Evolutionary conservation across 92 coral and sea anemone species (phyloP).

Genomic region (Paragorgia papillata): DNA sequence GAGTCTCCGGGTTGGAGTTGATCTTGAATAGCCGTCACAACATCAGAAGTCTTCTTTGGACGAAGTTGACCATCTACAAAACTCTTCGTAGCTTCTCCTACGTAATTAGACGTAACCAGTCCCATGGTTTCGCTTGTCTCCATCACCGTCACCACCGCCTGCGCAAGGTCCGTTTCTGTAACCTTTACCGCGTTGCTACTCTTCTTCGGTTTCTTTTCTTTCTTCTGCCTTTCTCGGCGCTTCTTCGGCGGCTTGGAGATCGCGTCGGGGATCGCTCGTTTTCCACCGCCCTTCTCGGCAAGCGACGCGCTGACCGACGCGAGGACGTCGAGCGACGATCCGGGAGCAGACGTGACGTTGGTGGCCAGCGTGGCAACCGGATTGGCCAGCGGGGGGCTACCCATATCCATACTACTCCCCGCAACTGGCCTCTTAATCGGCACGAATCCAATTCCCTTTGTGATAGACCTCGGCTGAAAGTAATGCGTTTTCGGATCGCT

Average conservation of each 20-base stretch:
- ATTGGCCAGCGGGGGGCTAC: not conserved
- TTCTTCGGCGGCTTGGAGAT: constrained; percentile 12
- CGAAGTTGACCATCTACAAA: not conserved
- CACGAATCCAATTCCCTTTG: constrained; percentile 37
- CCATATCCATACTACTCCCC: not conserved
- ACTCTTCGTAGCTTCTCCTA: not conserved
- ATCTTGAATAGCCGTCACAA: not conserved
- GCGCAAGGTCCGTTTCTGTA: constrained; percentile 39
- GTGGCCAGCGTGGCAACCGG: not conserved
- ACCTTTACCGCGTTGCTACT: constrained; percentile 19
- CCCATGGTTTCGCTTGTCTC: not conserved
- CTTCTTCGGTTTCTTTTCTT: constrained; percentile 31
- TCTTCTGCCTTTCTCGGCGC: constrained; percentile 45
- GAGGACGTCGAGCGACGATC: constrained; percentile 22
- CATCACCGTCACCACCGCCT: constrained; percentile 23
- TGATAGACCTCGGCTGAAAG: constrained; percentile 29
- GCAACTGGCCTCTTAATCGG: not conserved
- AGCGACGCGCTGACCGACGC: constrained; percentile 28
- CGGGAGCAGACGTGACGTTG: not conserved
- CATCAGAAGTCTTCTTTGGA: not conserved
- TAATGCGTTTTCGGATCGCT: not conserved
- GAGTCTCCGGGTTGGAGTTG: not conserved
- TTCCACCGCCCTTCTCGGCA: not conserved
- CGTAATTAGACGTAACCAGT: not conserved
- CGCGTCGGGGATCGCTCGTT: not conserved